phyloP scores from a whole-genome alignment of 1,140 invertebrate genomes.

The Brachionus plicatilis region DNA sequence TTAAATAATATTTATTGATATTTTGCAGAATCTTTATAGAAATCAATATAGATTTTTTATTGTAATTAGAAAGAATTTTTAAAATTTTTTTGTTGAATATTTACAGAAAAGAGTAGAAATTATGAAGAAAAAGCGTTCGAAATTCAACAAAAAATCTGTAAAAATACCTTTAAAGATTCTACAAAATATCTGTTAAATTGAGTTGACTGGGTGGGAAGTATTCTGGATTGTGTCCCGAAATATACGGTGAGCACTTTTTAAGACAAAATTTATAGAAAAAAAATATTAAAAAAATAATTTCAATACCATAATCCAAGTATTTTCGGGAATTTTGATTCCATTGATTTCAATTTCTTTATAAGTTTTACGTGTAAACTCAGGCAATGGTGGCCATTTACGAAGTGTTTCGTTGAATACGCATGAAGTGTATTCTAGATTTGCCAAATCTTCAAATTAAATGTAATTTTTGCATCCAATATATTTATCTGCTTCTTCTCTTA shows the following conservation, averaged over 20 bases:
- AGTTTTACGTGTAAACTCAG: neutral
- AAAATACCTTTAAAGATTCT: too few species aligned
- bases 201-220: too few species aligned
- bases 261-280: neutral
- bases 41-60: too few species aligned
- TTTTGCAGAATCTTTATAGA: too few species aligned
- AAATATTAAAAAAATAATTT: neutral
- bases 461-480: neutral
- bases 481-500: constrained; percentile 20
- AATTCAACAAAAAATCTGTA: too few species aligned
- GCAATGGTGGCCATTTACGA: constrained; percentile 20
- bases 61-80: too few species aligned
- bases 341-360: constrained; percentile 25
- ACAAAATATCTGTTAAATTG: too few species aligned
- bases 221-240: constrained; percentile 2
- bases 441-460: neutral
- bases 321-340: neutral
- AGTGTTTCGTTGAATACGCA: constrained; percentile 31
- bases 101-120: too few species aligned
- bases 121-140: too few species aligned
- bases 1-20: too few species aligned
- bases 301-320: constrained; percentile 9
- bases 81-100: too few species aligned
- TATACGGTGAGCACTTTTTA: neutral
- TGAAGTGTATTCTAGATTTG: neutral